Conservation (phyloP, 2,888 invertebrate species). For the Caradrina clavipalpis region DNA sequence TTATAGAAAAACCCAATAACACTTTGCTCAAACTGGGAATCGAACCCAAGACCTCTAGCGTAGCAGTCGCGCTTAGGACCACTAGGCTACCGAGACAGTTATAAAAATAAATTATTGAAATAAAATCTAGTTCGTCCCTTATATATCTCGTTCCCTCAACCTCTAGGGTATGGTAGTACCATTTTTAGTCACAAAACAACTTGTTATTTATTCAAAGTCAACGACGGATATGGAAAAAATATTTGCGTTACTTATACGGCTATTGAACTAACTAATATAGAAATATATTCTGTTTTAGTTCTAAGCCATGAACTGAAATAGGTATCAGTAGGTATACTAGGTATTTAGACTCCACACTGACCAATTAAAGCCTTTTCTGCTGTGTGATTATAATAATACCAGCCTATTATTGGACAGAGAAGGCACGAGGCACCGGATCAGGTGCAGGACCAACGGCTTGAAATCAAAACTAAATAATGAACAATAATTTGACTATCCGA, state of each 20-base stretch:
- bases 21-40: too few species aligned
- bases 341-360: constrained; percentile 37
- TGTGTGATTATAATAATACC: too few species aligned
- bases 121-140: constrained; percentile 10
- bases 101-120: background rate
- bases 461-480: too few species aligned
- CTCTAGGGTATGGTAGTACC: constrained; percentile 27
- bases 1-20: too few species aligned
- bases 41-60: too few species aligned
- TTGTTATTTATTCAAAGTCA: constrained; percentile 44
- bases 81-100: too few species aligned
- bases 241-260: constrained; percentile 30
- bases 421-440: too few species aligned
- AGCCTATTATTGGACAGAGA: too few species aligned
- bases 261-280: constrained; percentile 26
- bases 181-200: constrained; percentile 30
- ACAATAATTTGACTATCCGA: too few species aligned
- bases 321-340: background rate
- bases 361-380: constrained; percentile 17
- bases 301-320: constrained; percentile 38
- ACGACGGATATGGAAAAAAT: constrained; percentile 46
- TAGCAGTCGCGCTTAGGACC: too few species aligned
- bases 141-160: background rate
- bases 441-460: too few species aligned
- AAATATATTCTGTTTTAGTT: constrained; percentile 14